Evolutionary conservation across 2,113 vertebrate genomes (phyloP).

Genomic region (Hystrix cristata): DNA sequence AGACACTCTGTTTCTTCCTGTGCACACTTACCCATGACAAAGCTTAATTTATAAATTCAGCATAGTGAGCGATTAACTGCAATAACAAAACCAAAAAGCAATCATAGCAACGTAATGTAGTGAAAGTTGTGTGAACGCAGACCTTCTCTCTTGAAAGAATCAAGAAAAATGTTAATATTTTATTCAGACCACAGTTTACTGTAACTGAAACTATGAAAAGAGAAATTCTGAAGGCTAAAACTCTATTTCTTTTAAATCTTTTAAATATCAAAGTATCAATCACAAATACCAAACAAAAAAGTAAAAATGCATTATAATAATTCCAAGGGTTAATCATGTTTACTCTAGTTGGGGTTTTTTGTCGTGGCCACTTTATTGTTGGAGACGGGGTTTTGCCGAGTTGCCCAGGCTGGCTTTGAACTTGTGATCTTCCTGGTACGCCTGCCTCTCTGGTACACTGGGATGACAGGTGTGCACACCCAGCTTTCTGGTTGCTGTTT

Average conservation of each 20-base stretch:
- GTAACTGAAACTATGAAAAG: not conserved
- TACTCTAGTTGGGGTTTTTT: not conserved
- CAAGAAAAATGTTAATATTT: not conserved
- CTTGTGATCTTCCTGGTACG: not conserved
- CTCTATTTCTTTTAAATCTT: not conserved
- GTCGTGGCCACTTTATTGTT: not conserved
- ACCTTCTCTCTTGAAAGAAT: not conserved
- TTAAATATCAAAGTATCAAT: not conserved
- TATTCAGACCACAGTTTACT: not conserved
- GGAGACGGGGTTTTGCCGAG: not conserved
- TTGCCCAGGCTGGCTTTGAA: not conserved
- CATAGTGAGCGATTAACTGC: not conserved
- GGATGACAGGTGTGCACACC: not conserved
- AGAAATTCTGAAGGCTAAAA: no score
- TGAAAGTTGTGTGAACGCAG: not conserved
- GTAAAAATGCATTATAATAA: not conserved
- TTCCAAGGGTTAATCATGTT: not conserved
- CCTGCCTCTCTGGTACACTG: not conserved
- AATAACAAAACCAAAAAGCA: no score
- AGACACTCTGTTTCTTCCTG: not conserved
- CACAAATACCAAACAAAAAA: not conserved
- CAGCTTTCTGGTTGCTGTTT: not conserved
- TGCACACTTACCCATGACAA: not conserved
- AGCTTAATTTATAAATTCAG: not conserved
- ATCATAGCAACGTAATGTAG: not conserved